A percentile compares a stretch with the other conserved stretches of the same genome.
These are phyloP conservation scores for Eilema depressum DNA, from an alignment of 2,888 invertebrate species.

Conservation along the genomic window DNA sequence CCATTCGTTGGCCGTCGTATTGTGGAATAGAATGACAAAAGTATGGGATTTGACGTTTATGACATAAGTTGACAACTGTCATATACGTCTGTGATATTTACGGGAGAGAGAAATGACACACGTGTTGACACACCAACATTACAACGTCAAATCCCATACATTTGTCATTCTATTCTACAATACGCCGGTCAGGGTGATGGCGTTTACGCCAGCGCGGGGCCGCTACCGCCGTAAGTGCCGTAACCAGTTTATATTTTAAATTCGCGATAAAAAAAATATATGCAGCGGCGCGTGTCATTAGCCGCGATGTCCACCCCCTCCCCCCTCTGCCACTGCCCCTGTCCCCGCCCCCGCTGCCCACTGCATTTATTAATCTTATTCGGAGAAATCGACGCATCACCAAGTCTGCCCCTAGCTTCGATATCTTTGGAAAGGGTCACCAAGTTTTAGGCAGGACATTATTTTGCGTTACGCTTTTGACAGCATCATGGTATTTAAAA, in stretches of 20 bases:
- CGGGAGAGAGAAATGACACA: no score
- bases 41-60: no score
- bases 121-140: no score
- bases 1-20: no score
- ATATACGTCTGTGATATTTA: no score
- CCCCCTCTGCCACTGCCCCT: conserved; percentile 31
- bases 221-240: conserved; percentile 62
- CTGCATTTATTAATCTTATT: conserved; percentile 85
- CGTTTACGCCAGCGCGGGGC: conserved; percentile 26
- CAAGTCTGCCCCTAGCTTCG: conserved; percentile 46
- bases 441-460: conserved; percentile 35
- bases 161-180: no score
- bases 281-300: conserved; percentile 84
- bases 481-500: no score
- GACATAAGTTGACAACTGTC: no score
- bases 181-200: conserved; percentile 34
- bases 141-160: no score
- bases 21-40: no score
- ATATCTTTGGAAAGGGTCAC: conserved; percentile 32
- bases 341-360: conserved; percentile 49
- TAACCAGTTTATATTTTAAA: conserved; percentile 82
- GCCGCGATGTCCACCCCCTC: conserved; percentile 61
- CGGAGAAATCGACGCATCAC: conserved; percentile 84
- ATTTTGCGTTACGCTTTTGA: no score
- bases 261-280: conserved; percentile 83